phyloP scores from a whole-genome alignment of 35 echinoderm and acorn worm genomes.

The Apostichopus californicus region DNA sequence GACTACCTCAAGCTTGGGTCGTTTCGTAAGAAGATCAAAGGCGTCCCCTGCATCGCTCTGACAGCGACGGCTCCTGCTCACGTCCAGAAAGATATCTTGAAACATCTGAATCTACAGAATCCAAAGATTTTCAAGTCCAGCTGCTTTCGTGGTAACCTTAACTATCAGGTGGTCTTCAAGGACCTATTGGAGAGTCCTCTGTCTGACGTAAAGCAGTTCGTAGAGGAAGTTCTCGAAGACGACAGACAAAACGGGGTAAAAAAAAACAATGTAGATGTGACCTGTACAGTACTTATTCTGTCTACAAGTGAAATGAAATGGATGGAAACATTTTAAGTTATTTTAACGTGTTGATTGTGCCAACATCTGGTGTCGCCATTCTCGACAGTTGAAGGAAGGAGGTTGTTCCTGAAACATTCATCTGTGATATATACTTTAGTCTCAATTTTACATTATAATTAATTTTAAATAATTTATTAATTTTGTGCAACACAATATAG shows the following conservation, averaged over 20 bases:
- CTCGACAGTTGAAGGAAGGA: too few relatives aligned
- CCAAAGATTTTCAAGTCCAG: conserved; percentile 79
- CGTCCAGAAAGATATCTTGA: conserved; percentile 81
- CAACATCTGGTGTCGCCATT: too few relatives aligned
- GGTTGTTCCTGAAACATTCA: too few relatives aligned
- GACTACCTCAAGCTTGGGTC: conserved; percentile 92
- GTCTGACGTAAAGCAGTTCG: conserved; percentile 83
- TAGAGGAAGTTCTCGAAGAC: conserved; percentile 59
- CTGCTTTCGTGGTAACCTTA: conserved; percentile 88
- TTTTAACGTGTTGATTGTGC: too few relatives aligned
- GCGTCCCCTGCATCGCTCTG: conserved; percentile 82
- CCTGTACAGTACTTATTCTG: too few relatives aligned
- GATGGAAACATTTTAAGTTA: too few relatives aligned
- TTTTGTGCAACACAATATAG: too few relatives aligned
- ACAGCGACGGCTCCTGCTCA: conserved; percentile 87
- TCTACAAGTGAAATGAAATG: too few relatives aligned
- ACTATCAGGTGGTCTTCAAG: conserved; percentile 90
- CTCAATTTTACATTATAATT: too few relatives aligned
- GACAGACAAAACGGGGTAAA: conserved; percentile 58
- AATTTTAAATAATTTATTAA: too few relatives aligned
- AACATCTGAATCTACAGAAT: conserved; percentile 60
- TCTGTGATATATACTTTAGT: too few relatives aligned
- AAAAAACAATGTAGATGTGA: too few relatives aligned
- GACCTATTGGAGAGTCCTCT: conserved; percentile 86
- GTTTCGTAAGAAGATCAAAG: conserved; percentile 63